Conservation (phyloP, 2,888 invertebrate species). For the Dioctria rufipes region DNA sequence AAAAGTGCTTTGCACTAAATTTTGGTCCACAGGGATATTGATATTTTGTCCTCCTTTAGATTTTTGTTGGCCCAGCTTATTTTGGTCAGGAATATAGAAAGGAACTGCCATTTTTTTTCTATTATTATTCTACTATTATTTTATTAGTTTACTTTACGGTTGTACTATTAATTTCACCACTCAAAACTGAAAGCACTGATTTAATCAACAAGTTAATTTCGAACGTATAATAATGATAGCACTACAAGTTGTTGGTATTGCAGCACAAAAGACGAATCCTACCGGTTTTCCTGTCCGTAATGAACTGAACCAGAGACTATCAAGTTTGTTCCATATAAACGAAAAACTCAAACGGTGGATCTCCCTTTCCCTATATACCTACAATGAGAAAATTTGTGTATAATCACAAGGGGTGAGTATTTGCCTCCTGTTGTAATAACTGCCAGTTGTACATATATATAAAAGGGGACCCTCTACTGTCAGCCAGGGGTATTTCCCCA, state of each 20-base stretch:
- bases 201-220: constrained; percentile 45
- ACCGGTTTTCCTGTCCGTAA: constrained; percentile 56
- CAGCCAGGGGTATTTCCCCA: constrained; percentile 40
- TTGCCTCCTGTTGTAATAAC: constrained; percentile 33
- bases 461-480: constrained; percentile 23
- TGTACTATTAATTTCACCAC: constrained; percentile 25
- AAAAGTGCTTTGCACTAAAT: constrained; percentile 47
- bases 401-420: constrained; percentile 33
- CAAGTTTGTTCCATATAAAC: constrained; percentile 54
- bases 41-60: constrained; percentile 38
- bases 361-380: neutral
- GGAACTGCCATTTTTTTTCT: constrained; percentile 56
- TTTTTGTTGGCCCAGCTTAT: constrained; percentile 49
- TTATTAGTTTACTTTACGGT: too few species aligned
- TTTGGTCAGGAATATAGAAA: constrained; percentile 58
- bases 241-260: neutral
- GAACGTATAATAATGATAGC: neutral
- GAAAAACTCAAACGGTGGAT: constrained; percentile 11
- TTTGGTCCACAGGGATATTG: constrained; percentile 54
- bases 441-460: neutral
- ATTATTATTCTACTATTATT: neutral
- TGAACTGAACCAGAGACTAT: constrained; percentile 55
- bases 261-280: constrained; percentile 51
- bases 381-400: constrained; percentile 21
- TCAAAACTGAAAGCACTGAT: constrained; percentile 16